Base-by-base conservation (phyloP, 2,888 invertebrate species). In the Apomyelois bistriatella region DNA sequence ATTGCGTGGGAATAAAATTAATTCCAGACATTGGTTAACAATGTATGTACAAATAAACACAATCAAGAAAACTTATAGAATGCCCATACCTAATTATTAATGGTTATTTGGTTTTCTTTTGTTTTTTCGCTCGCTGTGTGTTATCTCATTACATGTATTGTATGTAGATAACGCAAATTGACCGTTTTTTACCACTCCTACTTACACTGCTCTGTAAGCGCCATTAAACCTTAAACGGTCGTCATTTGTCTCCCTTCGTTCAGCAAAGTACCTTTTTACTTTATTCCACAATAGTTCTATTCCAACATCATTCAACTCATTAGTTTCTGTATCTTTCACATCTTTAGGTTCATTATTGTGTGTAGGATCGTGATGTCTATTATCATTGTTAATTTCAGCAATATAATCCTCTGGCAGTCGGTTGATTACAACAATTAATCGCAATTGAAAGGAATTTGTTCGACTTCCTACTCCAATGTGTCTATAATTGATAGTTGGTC, bases 361-460 rank as follows among this genome's bases (percentile, higher is more conserved):
- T 64, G 62, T 58, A 48, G 30, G 37, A 12, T 53, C 3, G 16
- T 55, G 58, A 64, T 56, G 64, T 71, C 75, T 76, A 76, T 78
- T 77, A 78, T 78, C 69, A 75, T 78, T 74, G 77, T 82, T 82
- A 82, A 81, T 84, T 81, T 83, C 77, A 82, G 81, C 85, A 76
- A 79, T 72, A 80, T 82, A 81, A 83, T 82, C 74, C 82, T 71
- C 75, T 68, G 70, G 76, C 86, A 85, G 84, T 85, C 82, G 83
- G 81, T 86, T 86, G 83, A 89, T 89, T 86, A 85, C 82, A 66
- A 79, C 87, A 89, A 89, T 88, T 89, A 89, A 85, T 83, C 70
- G 79, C 86, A 89, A 89, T 89, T 89, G 86, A 74, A 70, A 58
- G 84, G 88, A 85, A 89, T 88, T 80, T 64, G 76, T 79, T 70